A percentile compares a stretch with the other conserved stretches of the same genome.
Conservation (phyloP, 2,113 vertebrate genomes). For the Nothoprocta pentlandii region DNA sequence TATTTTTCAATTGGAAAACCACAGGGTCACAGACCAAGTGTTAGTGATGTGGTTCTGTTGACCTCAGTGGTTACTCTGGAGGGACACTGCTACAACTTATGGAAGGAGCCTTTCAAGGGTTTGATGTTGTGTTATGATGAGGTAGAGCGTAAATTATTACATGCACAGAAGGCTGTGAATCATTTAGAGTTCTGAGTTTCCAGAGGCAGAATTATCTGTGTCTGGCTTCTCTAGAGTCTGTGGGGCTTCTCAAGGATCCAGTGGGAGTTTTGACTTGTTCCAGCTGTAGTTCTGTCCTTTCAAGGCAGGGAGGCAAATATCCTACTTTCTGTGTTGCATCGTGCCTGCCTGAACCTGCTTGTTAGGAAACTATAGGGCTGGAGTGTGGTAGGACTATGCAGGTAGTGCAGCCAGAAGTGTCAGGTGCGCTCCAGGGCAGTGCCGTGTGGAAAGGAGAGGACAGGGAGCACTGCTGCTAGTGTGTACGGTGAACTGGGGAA, state of each 20-base stretch:
- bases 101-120: not conserved
- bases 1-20: not conserved
- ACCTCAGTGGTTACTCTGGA: not conserved
- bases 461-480: not conserved
- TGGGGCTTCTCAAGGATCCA: not conserved
- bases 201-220: not conserved
- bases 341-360: not conserved
- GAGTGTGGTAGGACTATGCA: not conserved
- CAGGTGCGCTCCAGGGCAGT: too few relatives aligned
- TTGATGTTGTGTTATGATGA: not conserved
- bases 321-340: rapidly evolving
- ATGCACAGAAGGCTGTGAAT: not conserved
- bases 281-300: not conserved
- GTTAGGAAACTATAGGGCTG: not conserved
- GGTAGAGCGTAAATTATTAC: not conserved
- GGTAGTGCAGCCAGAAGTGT: not conserved
- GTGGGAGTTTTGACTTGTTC: not conserved
- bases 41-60: not conserved
- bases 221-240: not conserved
- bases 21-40: rapidly evolving
- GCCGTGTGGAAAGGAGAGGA: not conserved
- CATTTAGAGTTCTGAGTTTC: not conserved
- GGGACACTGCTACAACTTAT: rapidly evolving
- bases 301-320: not conserved
- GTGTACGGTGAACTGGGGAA: not conserved